Conservation (phyloP, 2,113 vertebrate species). For the Emydura subglobosa region DNA sequence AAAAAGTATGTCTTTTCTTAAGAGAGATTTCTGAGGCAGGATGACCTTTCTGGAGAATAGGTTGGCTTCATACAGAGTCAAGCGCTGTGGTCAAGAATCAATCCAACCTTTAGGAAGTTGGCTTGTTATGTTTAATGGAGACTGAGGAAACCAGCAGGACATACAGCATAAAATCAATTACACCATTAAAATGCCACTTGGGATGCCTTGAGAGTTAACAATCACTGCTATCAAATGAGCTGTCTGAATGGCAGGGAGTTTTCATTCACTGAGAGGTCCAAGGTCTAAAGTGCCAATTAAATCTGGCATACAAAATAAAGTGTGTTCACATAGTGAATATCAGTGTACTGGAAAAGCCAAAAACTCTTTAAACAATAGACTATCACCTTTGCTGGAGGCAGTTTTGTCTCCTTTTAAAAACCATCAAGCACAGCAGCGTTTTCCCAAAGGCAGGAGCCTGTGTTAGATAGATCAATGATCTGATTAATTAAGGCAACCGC, state of each 20-base stretch:
- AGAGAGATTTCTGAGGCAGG: constrained; percentile 48
- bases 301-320: constrained; percentile 61
- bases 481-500: neutral
- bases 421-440: neutral
- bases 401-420: neutral
- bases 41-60: constrained; percentile 61
- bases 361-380: constrained; percentile 2
- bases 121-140: constrained; percentile 61
- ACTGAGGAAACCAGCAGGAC: constrained; percentile 11
- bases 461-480: neutral
- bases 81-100: constrained; percentile 70
- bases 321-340: constrained; percentile 7
- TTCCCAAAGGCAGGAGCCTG: neutral
- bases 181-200: constrained; percentile 61
- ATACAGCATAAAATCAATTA: constrained; percentile 42
- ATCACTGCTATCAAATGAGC: constrained; percentile 52
- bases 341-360: constrained; percentile 6
- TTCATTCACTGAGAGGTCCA: neutral
- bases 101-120: constrained; percentile 57
- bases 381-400: neutral
- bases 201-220: constrained; percentile 64
- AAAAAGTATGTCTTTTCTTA: constrained; percentile 46
- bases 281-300: constrained; percentile 56
- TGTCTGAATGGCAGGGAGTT: constrained; percentile 50
- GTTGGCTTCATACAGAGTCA: constrained; percentile 54